phyloP scores from a whole-genome alignment of 2,888 invertebrate species.

The Chaetoderma sp. region DNA sequence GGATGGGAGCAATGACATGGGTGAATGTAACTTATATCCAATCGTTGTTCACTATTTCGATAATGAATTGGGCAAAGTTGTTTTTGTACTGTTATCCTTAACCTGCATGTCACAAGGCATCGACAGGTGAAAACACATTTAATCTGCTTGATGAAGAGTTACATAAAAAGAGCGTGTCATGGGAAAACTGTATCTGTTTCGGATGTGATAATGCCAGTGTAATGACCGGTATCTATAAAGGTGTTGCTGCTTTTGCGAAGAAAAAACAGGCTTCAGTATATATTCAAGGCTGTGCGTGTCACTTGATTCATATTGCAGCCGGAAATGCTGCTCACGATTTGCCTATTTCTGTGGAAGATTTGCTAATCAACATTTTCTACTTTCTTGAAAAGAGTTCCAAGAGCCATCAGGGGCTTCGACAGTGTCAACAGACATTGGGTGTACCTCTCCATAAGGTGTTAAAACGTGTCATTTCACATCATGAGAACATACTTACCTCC shows the following conservation, averaged over 20 bases:
- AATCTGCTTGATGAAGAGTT: conserved; percentile 2
- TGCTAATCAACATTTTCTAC: conserved; percentile 12
- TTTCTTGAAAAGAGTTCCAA: conserved; percentile 15
- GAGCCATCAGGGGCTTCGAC: conserved; percentile 3
- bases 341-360: conserved; percentile 15
- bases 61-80: no score
- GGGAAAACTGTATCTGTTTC: conserved; percentile 30
- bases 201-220: conserved; percentile 38
- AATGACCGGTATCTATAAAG: conserved; percentile 32
- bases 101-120: neutral
- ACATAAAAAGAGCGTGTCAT: neutral
- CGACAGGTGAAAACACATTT: conserved; percentile 14
- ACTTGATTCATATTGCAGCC: conserved; percentile 34
- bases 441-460: conserved; percentile 15
- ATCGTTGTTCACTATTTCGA: no score
- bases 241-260: conserved; percentile 23
- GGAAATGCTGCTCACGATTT: conserved; percentile 24
- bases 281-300: conserved; percentile 29
- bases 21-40: conserved; percentile 13
- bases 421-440: conserved; percentile 13
- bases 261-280: conserved; percentile 26
- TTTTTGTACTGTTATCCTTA: neutral
- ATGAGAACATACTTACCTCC: no score
- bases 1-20: conserved; percentile 17
- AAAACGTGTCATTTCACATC: conserved; percentile 31